These are phyloP conservation scores for Drosophila nigrodunni DNA, from an alignment of 1,140 invertebrate genomes.

Conservation along the genomic window DNA sequence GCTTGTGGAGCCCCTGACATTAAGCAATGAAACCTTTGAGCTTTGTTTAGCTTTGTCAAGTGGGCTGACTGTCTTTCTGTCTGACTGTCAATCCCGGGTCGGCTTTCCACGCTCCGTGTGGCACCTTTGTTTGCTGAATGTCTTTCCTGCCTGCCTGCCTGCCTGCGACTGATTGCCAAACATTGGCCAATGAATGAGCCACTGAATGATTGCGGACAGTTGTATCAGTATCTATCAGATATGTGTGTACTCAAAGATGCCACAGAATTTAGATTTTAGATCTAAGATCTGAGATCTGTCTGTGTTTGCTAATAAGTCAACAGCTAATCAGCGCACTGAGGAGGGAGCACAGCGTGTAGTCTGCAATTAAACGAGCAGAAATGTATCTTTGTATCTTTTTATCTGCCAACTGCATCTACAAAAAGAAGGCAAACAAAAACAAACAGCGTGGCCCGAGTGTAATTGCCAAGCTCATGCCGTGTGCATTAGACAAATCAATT, in stretches of 20 bases:
- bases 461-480: conserved; percentile 46
- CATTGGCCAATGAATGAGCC: conserved; percentile 53
- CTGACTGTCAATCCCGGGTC: conserved; percentile 66
- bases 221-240: conserved; percentile 28
- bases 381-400: conserved; percentile 74
- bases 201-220: conserved; percentile 68
- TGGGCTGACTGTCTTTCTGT: conserved; percentile 46
- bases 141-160: too few species aligned
- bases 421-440: conserved; percentile 50
- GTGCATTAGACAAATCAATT: conserved; percentile 79
- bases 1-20: conserved; percentile 65
- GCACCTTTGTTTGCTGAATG: conserved; percentile 76
- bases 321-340: conserved; percentile 67
- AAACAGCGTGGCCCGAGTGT: conserved; percentile 48
- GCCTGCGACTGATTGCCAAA: conserved; percentile 67
- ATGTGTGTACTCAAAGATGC: conserved; percentile 32
- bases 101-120: conserved; percentile 73
- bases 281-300: conserved; percentile 44
- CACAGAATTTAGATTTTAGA: conserved; percentile 44
- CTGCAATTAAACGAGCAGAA: conserved; percentile 78
- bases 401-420: conserved; percentile 60
- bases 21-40: conserved; percentile 82
- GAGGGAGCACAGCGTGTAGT: conserved; percentile 59
- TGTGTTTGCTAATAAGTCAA: conserved; percentile 81
- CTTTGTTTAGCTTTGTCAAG: conserved; percentile 79